Evolutionary conservation across 2,888 invertebrate genomes (phyloP).

Genomic region (Ctena decussata): DNA sequence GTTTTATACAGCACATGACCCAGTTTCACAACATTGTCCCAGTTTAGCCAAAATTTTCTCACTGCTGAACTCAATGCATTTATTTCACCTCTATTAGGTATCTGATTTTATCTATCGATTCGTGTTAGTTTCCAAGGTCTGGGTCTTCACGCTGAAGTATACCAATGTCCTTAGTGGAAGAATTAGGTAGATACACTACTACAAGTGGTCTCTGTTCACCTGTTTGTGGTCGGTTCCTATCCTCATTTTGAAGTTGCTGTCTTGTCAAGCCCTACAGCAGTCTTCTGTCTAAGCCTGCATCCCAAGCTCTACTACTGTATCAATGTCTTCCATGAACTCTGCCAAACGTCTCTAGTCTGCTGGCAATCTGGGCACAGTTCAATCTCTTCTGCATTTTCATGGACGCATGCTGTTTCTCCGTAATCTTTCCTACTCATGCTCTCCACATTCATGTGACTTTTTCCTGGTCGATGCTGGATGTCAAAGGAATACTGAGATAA

Average conservation of each 20-base stretch:
- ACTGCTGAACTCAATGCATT: too few relatives aligned
- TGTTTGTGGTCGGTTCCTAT: too few relatives aligned
- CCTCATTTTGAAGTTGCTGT: neutral
- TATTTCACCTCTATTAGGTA: too few relatives aligned
- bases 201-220: too few relatives aligned
- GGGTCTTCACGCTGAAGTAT: too few relatives aligned
- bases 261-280: neutral
- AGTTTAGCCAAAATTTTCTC: too few relatives aligned
- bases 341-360: neutral
- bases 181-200: too few relatives aligned
- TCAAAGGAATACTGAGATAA: neutral
- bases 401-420: neutral
- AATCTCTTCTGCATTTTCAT: neutral
- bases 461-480: conserved; percentile 3
- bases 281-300: neutral
- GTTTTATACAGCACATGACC: too few relatives aligned
- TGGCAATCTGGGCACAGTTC: neutral
- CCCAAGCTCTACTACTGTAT: neutral
- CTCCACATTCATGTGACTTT: neutral
- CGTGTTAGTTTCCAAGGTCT: too few relatives aligned
- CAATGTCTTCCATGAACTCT: neutral
- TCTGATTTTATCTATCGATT: too few relatives aligned
- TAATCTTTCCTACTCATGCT: neutral
- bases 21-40: too few relatives aligned
- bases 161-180: too few relatives aligned